Evolutionary conservation across 2,797 vertebrate genomes (phyloP).

Genomic region (Carcharodon carcharias): DNA sequence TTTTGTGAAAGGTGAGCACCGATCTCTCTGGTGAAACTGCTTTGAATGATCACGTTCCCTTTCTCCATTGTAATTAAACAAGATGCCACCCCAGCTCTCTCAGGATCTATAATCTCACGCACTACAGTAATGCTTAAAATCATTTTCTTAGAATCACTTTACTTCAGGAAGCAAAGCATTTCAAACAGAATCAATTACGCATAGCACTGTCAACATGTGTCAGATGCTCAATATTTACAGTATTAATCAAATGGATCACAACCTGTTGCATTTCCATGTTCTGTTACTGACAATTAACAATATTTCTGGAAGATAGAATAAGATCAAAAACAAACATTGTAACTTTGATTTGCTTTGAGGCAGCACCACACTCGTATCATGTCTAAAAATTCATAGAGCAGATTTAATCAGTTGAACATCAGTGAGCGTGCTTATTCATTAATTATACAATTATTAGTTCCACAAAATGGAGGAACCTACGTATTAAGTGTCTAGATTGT

Average conservation of each 20-base stretch:
- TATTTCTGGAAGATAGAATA: neutral
- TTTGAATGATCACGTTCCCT: neutral
- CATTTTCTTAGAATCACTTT: neutral
- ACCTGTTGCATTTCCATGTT: neutral
- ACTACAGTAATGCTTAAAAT: neutral
- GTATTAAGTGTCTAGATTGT: neutral
- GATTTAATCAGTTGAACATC: neutral
- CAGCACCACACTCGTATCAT: neutral
- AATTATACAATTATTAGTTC: neutral
- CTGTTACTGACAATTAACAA: neutral
- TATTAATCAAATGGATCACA: neutral
- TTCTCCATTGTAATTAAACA: conserved; percentile 4
- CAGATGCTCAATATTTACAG: neutral
- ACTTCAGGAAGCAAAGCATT: neutral
- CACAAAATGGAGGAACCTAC: neutral
- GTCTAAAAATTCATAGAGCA: neutral
- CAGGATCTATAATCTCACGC: neutral
- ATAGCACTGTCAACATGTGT: neutral
- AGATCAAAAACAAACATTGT: neutral
- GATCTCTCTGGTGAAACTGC: neutral
- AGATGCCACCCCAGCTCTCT: neutral
- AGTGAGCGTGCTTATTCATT: neutral
- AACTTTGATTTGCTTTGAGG: neutral
- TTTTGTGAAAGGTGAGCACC: neutral
- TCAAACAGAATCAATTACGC: neutral